Evolutionary conservation across 35 echinoderm and acorn worm genomes (phyloP), one percentile per base, ranked within the genome.

Genomic region (Lytechinus pictus): DNA sequence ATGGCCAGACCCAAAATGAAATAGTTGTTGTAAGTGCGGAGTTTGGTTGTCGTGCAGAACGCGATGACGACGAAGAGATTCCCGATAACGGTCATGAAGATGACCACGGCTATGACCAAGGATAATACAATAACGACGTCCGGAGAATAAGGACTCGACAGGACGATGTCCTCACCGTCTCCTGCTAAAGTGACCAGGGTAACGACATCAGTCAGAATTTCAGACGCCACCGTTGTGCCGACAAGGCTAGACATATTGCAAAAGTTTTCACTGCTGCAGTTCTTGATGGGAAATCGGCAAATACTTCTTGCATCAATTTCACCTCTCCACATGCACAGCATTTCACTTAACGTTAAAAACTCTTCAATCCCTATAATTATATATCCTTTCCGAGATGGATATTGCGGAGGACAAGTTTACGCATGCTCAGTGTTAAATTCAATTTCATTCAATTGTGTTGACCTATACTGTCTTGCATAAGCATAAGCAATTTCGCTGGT

Each of bases 11-110:
- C 94, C 10, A 94, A 27, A 12, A 96, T 92, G 86, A 87, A 95
- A 72, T 96, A 91, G 52, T 96, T 96, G 53, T 94, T 87, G 94
- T 96, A 96, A 13, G 86, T 95, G 3, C 87, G 96, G 27, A 96
- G 96, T 72, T 89, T 87, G 29, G 91, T 66, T 3, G 96, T 96
- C 16, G 96, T 96, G 51, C 53, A 89, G 9, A 89, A 96, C 3
- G 96, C 61, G 9, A 28, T 72, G 53, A 96, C 27, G 12, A 96
- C 96, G 12, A 96, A 53, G 9, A 91, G 28, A 57, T 96, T 96
- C 6, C 96, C 96, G 54, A 95, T 5, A 27, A 96, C 55, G 28
- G 96, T 96, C 24, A 94, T 11, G 53, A 94, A 86, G 12, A 96
- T 60, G 51, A 96, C 72, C 1, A 79, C 54, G 2, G 52, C 92